Percentiles rank a stretch among this genome's conserved stretches.
These are phyloP conservation scores for Acromyrmex heyeri DNA, from an alignment of 1,140 invertebrate species.

Conservation along the genomic window DNA sequence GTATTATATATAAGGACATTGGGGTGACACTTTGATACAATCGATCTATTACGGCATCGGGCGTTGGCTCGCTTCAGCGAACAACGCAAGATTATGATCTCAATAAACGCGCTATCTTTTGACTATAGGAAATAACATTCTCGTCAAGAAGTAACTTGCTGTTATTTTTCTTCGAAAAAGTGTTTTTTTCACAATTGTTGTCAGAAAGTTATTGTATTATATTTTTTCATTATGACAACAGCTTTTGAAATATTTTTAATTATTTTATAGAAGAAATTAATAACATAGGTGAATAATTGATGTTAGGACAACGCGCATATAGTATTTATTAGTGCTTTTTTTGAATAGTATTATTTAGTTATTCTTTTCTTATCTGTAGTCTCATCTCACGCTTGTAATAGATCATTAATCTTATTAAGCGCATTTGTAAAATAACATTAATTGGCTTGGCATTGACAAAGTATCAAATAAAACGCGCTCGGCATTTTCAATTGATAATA, in stretches of 20 bases:
- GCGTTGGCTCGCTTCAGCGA: conserved; percentile 15
- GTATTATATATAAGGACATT: background rate
- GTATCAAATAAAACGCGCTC: conserved; percentile 38
- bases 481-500: conserved; percentile 67
- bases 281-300: background rate
- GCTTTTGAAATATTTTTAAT: conserved; percentile 6
- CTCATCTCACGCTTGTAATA: conserved; percentile 1
- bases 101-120: conserved; percentile 47
- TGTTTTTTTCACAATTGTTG: background rate
- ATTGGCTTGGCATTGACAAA: conserved; percentile 67
- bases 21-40: conserved; percentile 53
- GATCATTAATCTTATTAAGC: conserved; percentile 47
- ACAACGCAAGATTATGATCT: conserved; percentile 46
- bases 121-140: conserved; percentile 34
- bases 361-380: background rate
- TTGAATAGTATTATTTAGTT: background rate
- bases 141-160: conserved; percentile 38
- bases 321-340: background rate
- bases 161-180: conserved; percentile 9
- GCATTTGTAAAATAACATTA: conserved; percentile 57
- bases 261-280: background rate
- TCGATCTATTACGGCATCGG: conserved; percentile 47
- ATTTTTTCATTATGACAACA: background rate
- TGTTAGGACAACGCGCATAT: background rate
- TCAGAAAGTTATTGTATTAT: background rate